These are phyloP conservation scores for Babyrousa celebensis DNA, from an alignment of 2,797 vertebrate species.

Conservation along the genomic window DNA sequence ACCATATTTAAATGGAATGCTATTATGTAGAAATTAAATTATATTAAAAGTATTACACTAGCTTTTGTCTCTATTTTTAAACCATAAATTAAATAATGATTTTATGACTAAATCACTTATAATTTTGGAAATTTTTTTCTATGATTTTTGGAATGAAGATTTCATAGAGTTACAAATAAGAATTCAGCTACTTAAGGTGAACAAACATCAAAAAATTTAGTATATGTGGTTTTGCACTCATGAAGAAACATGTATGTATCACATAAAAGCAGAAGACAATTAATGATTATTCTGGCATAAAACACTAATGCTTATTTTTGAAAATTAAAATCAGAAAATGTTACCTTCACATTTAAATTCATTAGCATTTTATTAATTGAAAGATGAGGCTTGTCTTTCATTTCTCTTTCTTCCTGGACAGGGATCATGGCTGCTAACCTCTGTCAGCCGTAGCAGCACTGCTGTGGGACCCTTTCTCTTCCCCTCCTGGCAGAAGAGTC, in stretches of 20 bases:
- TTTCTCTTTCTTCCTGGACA: conserved; percentile 69
- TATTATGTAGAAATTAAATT: conserved; percentile 1
- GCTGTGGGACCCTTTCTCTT: conserved; percentile 77
- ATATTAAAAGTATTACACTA: neutral
- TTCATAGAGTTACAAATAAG: neutral
- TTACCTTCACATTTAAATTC: conserved; percentile 47
- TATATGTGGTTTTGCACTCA: neutral
- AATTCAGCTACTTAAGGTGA: neutral
- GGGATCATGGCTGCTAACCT: conserved; percentile 75
- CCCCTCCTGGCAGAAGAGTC: conserved; percentile 61
- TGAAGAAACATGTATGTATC: neutral
- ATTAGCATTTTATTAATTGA: conserved; percentile 79
- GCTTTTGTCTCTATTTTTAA: conserved; percentile 36
- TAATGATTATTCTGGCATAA: neutral
- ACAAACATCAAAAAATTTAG: neutral
- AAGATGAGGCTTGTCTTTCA: conserved; percentile 81
- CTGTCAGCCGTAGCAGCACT: conserved; percentile 34
- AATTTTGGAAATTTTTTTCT: conserved; percentile 4
- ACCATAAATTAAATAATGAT: neutral
- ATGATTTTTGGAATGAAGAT: neutral
- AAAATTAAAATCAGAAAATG: conserved; percentile 45
- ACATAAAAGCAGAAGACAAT: conserved; percentile 43
- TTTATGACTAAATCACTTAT: conserved; percentile 61
- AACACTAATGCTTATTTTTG: neutral
- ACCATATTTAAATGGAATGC: neutral